Conservation (phyloP, 2,888 invertebrate species). For the Drosophila percnosoma region DNA sequence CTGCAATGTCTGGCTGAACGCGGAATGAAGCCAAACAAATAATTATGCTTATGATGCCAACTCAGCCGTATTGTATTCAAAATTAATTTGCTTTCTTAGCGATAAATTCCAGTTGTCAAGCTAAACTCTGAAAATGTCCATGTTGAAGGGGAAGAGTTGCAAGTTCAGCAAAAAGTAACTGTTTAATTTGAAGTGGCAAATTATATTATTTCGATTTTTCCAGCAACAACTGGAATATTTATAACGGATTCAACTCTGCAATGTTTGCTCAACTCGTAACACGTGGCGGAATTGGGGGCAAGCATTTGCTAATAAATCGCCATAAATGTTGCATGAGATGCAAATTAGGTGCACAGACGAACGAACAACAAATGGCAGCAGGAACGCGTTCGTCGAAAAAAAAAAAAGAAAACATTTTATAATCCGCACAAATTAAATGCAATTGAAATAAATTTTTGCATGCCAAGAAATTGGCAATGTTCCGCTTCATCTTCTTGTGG, state of each 20-base stretch:
- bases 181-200: neutral
- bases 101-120: neutral
- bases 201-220: neutral
- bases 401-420: conserved; percentile 46
- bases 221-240: neutral
- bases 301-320: conserved; percentile 68
- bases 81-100: neutral
- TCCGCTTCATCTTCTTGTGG: conserved; percentile 9
- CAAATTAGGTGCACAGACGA: conserved; percentile 38
- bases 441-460: conserved; percentile 77
- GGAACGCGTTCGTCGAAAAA: conserved; percentile 28
- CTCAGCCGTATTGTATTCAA: neutral
- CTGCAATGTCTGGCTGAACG: neutral
- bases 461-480: conserved; percentile 62
- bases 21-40: conserved; percentile 5
- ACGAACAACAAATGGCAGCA: conserved; percentile 16
- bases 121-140: neutral
- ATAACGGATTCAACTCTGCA: neutral
- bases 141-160: neutral
- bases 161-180: neutral
- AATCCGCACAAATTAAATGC: conserved; percentile 77
- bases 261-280: conserved; percentile 9
- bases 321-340: conserved; percentile 62
- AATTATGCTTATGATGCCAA: neutral
- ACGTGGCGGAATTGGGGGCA: conserved; percentile 57